Percentiles rank a stretch among this genome's conserved stretches.
These are phyloP conservation scores for Patagioenas fasciata DNA, from an alignment of 2,113 vertebrate genomes.

Conservation along the genomic window DNA sequence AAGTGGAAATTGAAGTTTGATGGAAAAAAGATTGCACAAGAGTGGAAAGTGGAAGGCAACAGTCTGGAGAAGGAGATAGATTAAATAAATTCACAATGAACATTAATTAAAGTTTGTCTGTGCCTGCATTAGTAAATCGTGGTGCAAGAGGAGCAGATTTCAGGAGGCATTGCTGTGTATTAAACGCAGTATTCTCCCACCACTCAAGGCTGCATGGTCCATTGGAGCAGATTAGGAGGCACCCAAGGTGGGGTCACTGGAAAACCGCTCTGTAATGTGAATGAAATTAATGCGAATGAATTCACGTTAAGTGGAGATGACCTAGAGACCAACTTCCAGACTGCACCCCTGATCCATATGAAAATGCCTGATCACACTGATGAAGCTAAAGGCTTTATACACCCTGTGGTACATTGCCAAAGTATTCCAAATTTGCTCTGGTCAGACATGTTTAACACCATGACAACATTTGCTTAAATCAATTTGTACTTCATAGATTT, in stretches of 20 bases:
- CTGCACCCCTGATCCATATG: accelerated
- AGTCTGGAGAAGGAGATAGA: not conserved
- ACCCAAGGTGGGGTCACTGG: not conserved
- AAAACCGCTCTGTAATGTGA: not conserved
- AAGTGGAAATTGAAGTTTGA: not conserved
- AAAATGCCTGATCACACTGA: accelerated
- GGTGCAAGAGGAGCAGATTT: not conserved
- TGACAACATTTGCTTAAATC: not conserved
- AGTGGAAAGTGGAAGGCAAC: not conserved
- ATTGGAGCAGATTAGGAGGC: not conserved
- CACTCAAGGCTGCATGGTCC: not conserved
- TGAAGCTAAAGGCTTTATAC: not conserved
- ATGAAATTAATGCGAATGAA: accelerated
- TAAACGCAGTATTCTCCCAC: not conserved
- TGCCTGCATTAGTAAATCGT: not conserved
- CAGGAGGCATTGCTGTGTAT: not conserved
- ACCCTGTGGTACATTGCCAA: accelerated
- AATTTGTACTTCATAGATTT: not conserved
- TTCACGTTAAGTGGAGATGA: accelerated
- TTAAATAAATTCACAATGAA: not conserved
- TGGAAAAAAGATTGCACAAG: not conserved
- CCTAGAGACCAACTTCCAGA: not conserved
- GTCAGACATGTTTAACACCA: not conserved
- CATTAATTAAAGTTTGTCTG: not conserved
- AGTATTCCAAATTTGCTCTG: not conserved